phyloP scores from a whole-genome alignment of 2,113 vertebrate species.

The Porphyrio hochstetteri region DNA sequence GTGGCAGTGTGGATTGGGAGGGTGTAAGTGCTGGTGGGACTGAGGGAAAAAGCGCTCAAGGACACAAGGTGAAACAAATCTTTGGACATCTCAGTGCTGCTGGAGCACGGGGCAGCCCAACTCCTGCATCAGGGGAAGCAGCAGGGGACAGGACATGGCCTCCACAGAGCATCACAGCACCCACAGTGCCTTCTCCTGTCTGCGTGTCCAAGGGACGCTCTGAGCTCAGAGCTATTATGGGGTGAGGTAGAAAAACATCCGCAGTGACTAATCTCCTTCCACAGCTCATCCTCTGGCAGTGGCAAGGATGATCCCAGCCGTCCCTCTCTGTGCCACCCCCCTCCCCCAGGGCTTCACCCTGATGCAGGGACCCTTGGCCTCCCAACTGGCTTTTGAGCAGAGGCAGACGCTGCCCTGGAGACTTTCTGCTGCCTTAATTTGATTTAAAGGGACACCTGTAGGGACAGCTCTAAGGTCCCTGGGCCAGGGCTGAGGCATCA shows the following conservation, averaged over 20 bases:
- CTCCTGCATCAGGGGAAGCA: fast-evolving
- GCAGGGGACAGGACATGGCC: not conserved
- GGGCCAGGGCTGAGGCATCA: not conserved
- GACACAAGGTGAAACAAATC: not conserved
- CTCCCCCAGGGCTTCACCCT: fast-evolving
- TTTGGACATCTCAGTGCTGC: not conserved
- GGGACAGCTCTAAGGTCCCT: not conserved
- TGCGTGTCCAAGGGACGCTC: not conserved
- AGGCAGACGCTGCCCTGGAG: not conserved
- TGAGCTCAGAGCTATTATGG: fast-evolving
- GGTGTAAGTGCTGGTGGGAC: not conserved
- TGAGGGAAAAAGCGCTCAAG: not conserved
- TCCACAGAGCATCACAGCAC: not conserved
- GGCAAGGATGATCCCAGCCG: not conserved
- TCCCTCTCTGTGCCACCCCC: not conserved
- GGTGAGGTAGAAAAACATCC: not conserved
- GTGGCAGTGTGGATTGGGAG: fast-evolving
- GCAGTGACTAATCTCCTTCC: not conserved
- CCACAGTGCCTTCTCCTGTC: not conserved
- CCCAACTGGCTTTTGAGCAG: not conserved
- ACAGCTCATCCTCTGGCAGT: not conserved
- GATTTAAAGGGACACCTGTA: not conserved
- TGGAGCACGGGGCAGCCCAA: not conserved
- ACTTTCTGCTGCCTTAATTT: not conserved
- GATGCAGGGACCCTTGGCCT: not conserved